Evolutionary conservation across 2,797 vertebrate species (phyloP).

Genomic region (Clamator glandarius): DNA sequence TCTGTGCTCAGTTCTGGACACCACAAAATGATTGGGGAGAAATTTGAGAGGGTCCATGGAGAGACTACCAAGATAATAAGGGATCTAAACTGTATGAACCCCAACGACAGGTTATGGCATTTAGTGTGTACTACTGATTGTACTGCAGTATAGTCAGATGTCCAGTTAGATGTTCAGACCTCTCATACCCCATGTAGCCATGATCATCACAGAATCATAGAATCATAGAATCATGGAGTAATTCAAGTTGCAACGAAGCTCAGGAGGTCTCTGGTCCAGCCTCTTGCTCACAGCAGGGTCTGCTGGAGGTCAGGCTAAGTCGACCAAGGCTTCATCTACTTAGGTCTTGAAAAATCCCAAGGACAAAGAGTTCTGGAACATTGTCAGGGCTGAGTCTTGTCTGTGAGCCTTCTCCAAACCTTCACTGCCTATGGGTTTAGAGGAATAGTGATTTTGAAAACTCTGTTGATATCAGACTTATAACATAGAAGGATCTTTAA

Average conservation of each 20-base stretch:
- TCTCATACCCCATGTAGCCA: neutral
- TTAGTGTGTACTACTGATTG: neutral
- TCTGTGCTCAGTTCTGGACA: neutral
- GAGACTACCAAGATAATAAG: neutral
- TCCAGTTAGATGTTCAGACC: neutral
- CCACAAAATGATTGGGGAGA: neutral
- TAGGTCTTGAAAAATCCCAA: neutral
- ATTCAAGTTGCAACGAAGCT: neutral
- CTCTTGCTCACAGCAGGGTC: neutral
- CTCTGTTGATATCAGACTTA: neutral
- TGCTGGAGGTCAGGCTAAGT: neutral
- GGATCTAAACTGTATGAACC: neutral
- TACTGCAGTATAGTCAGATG: neutral
- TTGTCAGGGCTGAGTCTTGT: neutral
- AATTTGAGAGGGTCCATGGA: neutral
- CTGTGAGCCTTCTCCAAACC: neutral
- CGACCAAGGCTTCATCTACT: neutral
- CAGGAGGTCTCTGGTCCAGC: neutral
- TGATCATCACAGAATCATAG: neutral
- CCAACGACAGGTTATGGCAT: neutral
- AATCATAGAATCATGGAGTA: neutral
- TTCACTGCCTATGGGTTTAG: neutral
- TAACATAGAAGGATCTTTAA: neutral
- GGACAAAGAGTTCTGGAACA: neutral
- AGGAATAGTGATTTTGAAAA: neutral